phyloP scores from a whole-genome alignment of 2,797 vertebrate species.

The Eulemur albifrons region DNA sequence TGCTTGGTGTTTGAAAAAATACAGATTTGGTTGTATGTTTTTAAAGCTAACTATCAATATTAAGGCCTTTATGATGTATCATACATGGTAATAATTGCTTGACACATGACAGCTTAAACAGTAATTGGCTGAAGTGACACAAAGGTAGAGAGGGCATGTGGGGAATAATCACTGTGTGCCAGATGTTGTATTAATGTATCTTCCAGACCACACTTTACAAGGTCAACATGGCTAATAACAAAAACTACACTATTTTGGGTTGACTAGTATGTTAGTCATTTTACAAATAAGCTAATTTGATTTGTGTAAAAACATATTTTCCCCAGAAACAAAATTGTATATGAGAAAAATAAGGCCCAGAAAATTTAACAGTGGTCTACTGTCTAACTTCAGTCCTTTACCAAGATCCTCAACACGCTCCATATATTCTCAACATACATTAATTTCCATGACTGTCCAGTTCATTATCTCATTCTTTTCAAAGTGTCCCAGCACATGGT shows the following conservation, averaged over 20 bases:
- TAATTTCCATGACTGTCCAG: neutral
- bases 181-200: neutral
- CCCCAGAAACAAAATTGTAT: neutral
- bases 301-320: neutral
- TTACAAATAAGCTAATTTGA: neutral
- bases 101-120: neutral
- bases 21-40: neutral
- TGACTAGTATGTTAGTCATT: neutral
- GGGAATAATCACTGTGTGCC: neutral
- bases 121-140: neutral
- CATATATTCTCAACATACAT: neutral
- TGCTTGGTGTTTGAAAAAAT: neutral
- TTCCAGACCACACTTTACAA: neutral
- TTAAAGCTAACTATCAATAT: neutral
- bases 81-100: neutral
- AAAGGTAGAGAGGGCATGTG: fast-evolving
- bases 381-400: neutral
- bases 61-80: neutral
- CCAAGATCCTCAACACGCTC: fast-evolving
- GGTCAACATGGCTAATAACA: neutral
- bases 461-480: neutral
- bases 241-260: neutral
- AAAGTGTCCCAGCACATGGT: neutral
- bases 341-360: neutral
- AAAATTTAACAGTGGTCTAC: neutral